Conservation (phyloP, 2,888 invertebrate genomes). For the Cataglyphis cursor region DNA sequence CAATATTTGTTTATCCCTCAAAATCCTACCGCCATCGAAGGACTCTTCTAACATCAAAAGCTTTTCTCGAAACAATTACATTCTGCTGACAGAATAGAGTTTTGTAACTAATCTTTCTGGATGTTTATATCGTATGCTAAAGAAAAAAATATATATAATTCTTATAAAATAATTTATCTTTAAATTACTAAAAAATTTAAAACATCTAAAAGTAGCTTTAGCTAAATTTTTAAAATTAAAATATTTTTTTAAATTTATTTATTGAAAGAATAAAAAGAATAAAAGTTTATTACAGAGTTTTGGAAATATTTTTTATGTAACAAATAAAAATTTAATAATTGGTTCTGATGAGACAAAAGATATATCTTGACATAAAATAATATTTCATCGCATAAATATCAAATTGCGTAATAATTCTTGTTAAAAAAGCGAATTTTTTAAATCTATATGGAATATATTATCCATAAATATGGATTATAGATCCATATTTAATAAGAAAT, state of each 20-base stretch:
- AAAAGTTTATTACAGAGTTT: not conserved
- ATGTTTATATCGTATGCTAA: not conserved
- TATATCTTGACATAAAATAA: not conserved
- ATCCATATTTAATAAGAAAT: not conserved
- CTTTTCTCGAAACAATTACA: not conserved
- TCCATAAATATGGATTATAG: not conserved
- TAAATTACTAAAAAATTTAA: not conserved
- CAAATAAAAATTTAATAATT: not conserved
- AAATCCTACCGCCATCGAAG: slow-evolving; percentile 6
- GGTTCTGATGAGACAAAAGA: not conserved
- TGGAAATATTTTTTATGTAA: not conserved
- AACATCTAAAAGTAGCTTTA: not conserved
- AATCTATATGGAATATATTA: not conserved
- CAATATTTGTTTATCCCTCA: not conserved
- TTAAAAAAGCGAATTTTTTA: not conserved
- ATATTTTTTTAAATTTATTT: not conserved
- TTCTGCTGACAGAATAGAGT: not conserved
- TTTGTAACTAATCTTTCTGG: not conserved
- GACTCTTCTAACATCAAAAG: not conserved
- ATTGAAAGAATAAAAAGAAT: not conserved
- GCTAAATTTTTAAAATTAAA: not conserved
- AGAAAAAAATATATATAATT: not conserved
- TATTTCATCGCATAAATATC: not conserved
- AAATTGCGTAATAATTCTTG: not conserved
- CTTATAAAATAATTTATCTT: not conserved